Base-by-base conservation (phyloP, 1,140 invertebrate genomes). In the Amphibalanus amphitrite region DNA sequence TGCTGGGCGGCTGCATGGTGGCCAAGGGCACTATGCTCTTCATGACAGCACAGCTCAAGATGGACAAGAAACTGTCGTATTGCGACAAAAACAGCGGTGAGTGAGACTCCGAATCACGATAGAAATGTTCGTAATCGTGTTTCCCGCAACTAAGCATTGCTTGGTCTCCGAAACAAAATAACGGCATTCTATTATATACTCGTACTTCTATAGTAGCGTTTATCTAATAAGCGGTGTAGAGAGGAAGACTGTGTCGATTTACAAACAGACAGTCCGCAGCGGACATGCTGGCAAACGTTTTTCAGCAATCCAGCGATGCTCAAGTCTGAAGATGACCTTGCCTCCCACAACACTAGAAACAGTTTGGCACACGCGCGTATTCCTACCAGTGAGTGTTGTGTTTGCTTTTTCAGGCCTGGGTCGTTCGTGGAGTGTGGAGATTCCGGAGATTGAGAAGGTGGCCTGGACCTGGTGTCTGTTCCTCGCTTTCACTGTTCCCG, bases 401-500 rank as follows among this genome's bases (percentile, higher is more conserved):
- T n/a, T n/a, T 59, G 47, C 17, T 59, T 23, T 23, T 17, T 25
- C 81, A 91, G 90, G 88, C 78, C 86, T 90, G 75, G 90, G 92
- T 78, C 90, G 90, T 78, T 86, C 88, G 78, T 93, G 90, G 77
- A 82, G 89, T 75, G 89, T 89, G 0, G 85, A 83, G 40, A 80
- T 93, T 73, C 89, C 91, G 1, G 87, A 90, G 72, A 86, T 87
- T 73, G 92, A 95, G 79, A 84, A 91, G 67, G 88, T 94, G 69
- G 90, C 89, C 17, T 96, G 92, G 92, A 91, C 92, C 79, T 96
- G 93, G 93, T 91, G 90, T 71, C 81, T 96, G 26, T 82, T 95
- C 47, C 89, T 93, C 74, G 89, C 88, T 0, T 93, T 91, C 77
- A 84, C 89, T 0, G 85, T 93, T 64, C 93, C 93, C 0, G 92